A percentile compares a stretch with the other conserved stretches of the same genome.
phyloP scores from a whole-genome alignment of 2,888 invertebrate species.

The Heteromyza rotundicornis region DNA sequence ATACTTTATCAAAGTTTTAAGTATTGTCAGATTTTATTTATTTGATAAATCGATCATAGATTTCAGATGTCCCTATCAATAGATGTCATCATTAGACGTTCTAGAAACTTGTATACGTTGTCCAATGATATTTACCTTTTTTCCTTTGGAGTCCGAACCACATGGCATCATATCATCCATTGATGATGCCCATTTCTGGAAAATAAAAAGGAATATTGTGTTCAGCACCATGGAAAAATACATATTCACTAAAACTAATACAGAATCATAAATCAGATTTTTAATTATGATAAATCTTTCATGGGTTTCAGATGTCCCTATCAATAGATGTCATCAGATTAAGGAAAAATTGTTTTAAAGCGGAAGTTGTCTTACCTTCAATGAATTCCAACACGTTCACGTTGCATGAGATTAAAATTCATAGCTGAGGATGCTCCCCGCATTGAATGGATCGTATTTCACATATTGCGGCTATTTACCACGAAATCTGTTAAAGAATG shows the following conservation, averaged over 20 bases:
- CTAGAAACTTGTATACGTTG: neutral
- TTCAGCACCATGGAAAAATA: too few relatives aligned
- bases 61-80: neutral
- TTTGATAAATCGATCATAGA: neutral
- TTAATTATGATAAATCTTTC: constrained; percentile 27
- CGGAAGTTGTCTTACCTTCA: neutral
- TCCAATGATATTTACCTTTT: neutral
- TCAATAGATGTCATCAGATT: constrained; percentile 26
- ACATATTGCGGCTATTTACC: too few relatives aligned
- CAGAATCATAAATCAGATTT: neutral
- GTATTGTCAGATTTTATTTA: neutral
- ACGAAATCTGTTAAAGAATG: too few relatives aligned
- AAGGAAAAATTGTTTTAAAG: neutral
- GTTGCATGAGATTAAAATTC: too few relatives aligned
- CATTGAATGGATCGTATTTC: too few relatives aligned
- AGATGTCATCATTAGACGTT: too few relatives aligned
- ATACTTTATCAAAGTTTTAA: neutral
- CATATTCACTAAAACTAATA: too few relatives aligned
- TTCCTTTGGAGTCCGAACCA: neutral
- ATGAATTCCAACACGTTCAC: too few relatives aligned
- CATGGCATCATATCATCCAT: too few relatives aligned
- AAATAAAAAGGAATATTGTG: too few relatives aligned
- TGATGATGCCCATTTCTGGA: too few relatives aligned
- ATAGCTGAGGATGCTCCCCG: too few relatives aligned
- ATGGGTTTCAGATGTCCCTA: constrained; percentile 33